A percentile compares a stretch with the other conserved stretches of the same genome.
These are phyloP conservation scores for Oreochromis spilurus DNA, from an alignment of 2,113 vertebrate species.

Conservation along the genomic window DNA sequence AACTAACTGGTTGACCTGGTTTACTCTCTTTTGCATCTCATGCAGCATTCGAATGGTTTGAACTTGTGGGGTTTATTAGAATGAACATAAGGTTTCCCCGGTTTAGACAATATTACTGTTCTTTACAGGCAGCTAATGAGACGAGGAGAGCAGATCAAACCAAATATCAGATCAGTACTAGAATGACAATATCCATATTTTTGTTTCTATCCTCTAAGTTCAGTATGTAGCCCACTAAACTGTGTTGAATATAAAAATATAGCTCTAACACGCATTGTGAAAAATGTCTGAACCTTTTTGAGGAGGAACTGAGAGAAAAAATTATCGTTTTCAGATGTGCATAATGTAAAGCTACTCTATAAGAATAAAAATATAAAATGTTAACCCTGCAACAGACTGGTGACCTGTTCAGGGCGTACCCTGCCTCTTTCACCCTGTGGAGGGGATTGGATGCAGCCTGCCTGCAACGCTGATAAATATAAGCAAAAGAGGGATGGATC, in stretches of 20 bases:
- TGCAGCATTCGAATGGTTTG: background rate
- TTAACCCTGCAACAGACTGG: background rate
- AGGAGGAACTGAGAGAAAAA: background rate
- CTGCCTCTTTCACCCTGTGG: too few species aligned
- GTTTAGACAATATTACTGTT: background rate
- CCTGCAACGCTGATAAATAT: too few species aligned
- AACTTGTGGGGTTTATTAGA: background rate
- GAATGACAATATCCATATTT: background rate
- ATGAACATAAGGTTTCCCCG: background rate
- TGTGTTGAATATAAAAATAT: background rate
- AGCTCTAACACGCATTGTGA: background rate
- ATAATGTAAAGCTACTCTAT: rapidly evolving
- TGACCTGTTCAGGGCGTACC: too few species aligned
- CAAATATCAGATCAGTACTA: background rate
- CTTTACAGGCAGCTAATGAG: background rate
- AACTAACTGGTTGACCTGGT: background rate
- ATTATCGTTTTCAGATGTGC: background rate
- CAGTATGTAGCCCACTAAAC: background rate
- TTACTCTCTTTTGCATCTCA: background rate
- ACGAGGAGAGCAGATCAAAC: background rate
- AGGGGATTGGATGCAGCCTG: too few species aligned
- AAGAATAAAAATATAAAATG: background rate
- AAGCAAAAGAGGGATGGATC: too few species aligned
- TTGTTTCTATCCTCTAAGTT: background rate
- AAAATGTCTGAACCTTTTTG: background rate